Conservation (phyloP, 2,797 vertebrate genomes). For the Liasis olivaceus region DNA sequence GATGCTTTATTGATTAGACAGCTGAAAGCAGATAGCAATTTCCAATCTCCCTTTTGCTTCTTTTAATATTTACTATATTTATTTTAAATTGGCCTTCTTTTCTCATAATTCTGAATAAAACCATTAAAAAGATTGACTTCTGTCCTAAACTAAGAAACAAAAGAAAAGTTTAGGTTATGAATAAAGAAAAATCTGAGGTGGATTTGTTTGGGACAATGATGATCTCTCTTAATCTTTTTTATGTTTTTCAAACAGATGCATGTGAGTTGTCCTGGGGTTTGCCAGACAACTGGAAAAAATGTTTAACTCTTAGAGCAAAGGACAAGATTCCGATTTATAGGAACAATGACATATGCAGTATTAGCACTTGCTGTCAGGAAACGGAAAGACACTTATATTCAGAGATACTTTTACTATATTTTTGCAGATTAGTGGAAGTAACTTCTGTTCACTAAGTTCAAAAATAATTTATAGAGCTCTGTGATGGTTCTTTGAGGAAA, state of each 20-base stretch:
- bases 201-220: not conserved
- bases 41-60: no score
- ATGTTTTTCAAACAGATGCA: not conserved
- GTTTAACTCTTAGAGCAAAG: not conserved
- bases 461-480: not conserved
- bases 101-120: no score
- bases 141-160: no score
- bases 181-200: not conserved
- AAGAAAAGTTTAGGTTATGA: no score
- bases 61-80: no score
- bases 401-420: not conserved
- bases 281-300: not conserved
- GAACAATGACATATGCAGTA: not conserved
- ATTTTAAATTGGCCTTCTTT: no score
- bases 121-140: no score
- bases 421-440: not conserved
- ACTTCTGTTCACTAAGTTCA: not conserved
- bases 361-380: not conserved
- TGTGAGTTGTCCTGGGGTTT: not conserved
- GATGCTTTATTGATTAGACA: no score
- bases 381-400: not conserved
- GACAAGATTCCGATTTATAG: not conserved
- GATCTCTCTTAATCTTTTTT: not conserved
- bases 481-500: not conserved
- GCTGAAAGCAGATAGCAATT: no score